Evolutionary conservation across 2,113 vertebrate species (phyloP).

Genomic region (Pangasianodon hypophthalmus): DNA sequence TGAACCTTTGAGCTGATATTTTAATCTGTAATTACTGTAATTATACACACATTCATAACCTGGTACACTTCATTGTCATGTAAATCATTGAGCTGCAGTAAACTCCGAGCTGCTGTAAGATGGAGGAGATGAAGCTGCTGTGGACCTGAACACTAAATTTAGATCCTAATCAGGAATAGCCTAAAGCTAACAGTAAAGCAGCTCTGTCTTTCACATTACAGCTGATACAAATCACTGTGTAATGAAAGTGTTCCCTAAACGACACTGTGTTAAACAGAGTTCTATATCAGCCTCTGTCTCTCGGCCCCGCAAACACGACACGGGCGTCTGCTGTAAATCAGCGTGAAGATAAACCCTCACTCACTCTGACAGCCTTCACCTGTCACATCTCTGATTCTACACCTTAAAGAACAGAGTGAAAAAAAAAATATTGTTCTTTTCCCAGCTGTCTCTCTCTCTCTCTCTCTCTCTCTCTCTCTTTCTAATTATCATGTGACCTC

Average conservation of each 20-base stretch:
- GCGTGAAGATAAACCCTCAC: conserved; percentile 9
- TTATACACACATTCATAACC: not conserved
- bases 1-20: not conserved
- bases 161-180: conserved; percentile 48
- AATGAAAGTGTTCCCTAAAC: conserved; percentile 46
- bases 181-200: conserved; percentile 45
- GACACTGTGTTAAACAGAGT: conserved; percentile 39
- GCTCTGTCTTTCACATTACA: conserved; percentile 42
- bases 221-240: conserved; percentile 48
- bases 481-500: not conserved
- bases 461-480: not conserved
- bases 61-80: not conserved
- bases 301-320: conserved; percentile 37
- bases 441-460: not conserved
- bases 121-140: conserved; percentile 2
- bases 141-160: conserved; percentile 35
- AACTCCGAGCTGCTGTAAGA: not conserved
- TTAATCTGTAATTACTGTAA: not conserved
- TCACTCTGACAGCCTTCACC: conserved; percentile 4
- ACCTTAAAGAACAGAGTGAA: not conserved
- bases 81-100: not conserved
- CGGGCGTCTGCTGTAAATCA: conserved; percentile 37
- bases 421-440: not conserved
- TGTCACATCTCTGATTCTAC: not conserved
- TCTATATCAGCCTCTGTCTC: conserved; percentile 31